Evolutionary conservation across 2,888 invertebrate species (phyloP).

Genomic region (Drosophila gaucha): DNA sequence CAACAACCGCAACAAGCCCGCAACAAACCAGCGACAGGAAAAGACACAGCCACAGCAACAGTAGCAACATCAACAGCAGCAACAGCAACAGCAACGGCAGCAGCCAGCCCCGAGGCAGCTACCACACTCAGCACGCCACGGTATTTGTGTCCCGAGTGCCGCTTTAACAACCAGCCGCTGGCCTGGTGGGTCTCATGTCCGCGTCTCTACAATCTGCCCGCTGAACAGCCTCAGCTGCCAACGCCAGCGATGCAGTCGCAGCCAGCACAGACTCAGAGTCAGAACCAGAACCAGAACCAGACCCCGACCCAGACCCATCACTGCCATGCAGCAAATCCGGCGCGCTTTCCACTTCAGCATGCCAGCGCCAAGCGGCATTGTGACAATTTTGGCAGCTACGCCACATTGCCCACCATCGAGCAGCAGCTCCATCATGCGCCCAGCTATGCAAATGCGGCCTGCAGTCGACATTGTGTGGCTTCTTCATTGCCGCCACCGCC

Average conservation of each 20-base stretch:
- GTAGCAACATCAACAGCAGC: conserved; percentile 2
- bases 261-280: conserved; percentile 25
- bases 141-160: conserved; percentile 82
- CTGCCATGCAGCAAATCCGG: conserved; percentile 53
- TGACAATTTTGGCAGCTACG: conserved; percentile 79
- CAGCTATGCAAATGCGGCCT: conserved; percentile 32
- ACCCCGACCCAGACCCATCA: conserved; percentile 41
- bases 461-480: conserved; percentile 55
- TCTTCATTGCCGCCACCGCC: conserved; percentile 1
- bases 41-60: conserved; percentile 21
- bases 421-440: conserved; percentile 58
- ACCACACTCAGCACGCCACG: conserved; percentile 63
- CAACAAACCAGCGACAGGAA: too few relatives aligned
- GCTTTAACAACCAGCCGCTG: conserved; percentile 83
- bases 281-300: conserved; percentile 16
- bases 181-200: conserved; percentile 85
- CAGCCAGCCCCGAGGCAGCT: conserved; percentile 26
- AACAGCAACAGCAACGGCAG: conserved; percentile 3
- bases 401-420: conserved; percentile 67
- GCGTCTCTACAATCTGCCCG: conserved; percentile 80
- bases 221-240: conserved; percentile 44
- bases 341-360: conserved; percentile 60
- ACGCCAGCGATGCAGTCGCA: conserved; percentile 56
- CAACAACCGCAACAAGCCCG: conserved; percentile 28
- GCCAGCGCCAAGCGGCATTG: conserved; percentile 58